A percentile compares a stretch with the other conserved stretches of the same genome.
Conservation (phyloP, 2,888 invertebrate species). For the Nephrotoma flavescens region DNA sequence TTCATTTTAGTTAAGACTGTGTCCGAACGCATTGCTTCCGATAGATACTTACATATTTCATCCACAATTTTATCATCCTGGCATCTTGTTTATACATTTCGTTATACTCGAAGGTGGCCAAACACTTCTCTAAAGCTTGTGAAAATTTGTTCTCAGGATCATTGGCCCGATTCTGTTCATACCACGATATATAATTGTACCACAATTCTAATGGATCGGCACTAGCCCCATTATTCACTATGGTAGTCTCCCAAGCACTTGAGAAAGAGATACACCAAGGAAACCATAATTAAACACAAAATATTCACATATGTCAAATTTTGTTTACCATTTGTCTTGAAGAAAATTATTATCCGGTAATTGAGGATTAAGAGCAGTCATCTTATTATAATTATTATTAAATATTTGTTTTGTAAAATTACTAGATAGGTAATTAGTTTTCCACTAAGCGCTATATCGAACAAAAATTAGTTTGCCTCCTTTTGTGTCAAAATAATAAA, state of each 20-base stretch:
- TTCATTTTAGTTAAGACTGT: background rate
- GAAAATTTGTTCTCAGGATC: slow-evolving; percentile 87
- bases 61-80: slow-evolving; percentile 75
- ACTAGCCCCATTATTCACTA: slow-evolving; percentile 67
- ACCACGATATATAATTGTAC: slow-evolving; percentile 84
- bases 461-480: background rate
- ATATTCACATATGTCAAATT: background rate
- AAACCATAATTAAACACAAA: background rate
- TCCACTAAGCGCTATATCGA: background rate
- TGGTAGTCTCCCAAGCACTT: slow-evolving; percentile 71
- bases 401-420: no score
- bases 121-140: slow-evolving; percentile 70
- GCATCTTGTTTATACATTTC: slow-evolving; percentile 72
- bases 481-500: background rate
- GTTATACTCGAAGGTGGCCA: slow-evolving; percentile 67
- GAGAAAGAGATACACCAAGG: slow-evolving; percentile 16
- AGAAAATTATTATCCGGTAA: background rate
- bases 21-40: no score
- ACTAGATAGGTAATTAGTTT: background rate
- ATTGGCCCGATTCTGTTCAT: slow-evolving; percentile 58
- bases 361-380: background rate
- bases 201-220: slow-evolving; percentile 87
- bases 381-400: background rate
- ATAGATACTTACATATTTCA: slow-evolving; percentile 67
- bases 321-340: background rate